Conservation (phyloP, 2,113 vertebrate species). For the Thalassoma bifasciatum region DNA sequence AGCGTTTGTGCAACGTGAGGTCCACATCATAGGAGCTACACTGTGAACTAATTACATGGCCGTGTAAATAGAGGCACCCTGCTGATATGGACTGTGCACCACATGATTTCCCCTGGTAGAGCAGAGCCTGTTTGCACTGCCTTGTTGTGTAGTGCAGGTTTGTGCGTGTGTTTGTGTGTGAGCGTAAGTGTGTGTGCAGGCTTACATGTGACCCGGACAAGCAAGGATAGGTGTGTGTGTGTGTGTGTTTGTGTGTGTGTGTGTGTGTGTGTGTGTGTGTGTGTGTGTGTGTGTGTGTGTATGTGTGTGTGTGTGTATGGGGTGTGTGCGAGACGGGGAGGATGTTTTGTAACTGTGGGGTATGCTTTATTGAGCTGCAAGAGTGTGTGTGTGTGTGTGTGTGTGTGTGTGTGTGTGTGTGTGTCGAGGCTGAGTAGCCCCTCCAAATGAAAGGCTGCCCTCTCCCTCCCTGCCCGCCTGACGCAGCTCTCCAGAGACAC, state of each 20-base stretch:
- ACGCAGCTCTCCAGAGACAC: conserved; percentile 55
- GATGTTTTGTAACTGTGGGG: conserved; percentile 50
- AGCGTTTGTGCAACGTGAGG: conserved; percentile 53
- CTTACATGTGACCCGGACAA: conserved; percentile 53
- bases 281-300: conserved; percentile 8
- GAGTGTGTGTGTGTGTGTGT: conserved; percentile 37
- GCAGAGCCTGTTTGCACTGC: conserved; percentile 69
- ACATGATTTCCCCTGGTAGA: conserved; percentile 82
- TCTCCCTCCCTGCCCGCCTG: conserved; percentile 40
- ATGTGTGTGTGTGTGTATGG: conserved; percentile 7
- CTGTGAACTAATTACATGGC: conserved; percentile 77
- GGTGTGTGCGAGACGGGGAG: conserved; percentile 25
- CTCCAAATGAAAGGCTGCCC: conserved; percentile 69
- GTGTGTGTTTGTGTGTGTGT: conserved; percentile 13
- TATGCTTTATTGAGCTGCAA: conserved; percentile 62
- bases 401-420: conserved; percentile 21
- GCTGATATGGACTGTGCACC: conserved; percentile 73
- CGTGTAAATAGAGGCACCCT: conserved; percentile 77
- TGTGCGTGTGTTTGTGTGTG: conserved; percentile 11
- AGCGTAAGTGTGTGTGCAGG: conserved; percentile 11
- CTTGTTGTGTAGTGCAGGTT: conserved; percentile 40
- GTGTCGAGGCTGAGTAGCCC: conserved; percentile 48
- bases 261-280: conserved; percentile 8
- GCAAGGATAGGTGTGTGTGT: conserved; percentile 11
- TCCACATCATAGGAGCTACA: conserved; percentile 72